Base-by-base conservation (phyloP, 2,888 invertebrate genomes). In the Clunio marinus region DNA sequence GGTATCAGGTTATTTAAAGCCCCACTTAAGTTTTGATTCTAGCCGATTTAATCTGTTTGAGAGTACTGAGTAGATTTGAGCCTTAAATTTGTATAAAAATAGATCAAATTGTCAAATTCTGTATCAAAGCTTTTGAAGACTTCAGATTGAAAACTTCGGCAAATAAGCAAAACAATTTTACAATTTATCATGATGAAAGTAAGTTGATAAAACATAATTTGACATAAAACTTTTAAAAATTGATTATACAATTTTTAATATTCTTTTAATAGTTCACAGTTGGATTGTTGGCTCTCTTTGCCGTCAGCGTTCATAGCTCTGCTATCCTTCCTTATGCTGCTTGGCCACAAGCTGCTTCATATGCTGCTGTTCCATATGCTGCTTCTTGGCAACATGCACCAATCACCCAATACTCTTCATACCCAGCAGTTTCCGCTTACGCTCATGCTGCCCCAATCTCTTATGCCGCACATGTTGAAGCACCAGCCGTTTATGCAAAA, bases 231-330 rank as follows among this genome's bases (percentile, higher is more conserved):
- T 4, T 15, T n/a, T 5, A 17, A 51, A 51, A 51, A 17, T 51
- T 51, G 8, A 41, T 41, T 41, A n/a, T n/a, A n/a, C n/a, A n/a
- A n/a, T 3, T 41, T 51, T 22, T 8, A 51, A 51, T 55, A 10
- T 69, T 65, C 67, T 68, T 10, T 25, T 71, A 72, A 1, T 71
- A 75, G 75, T 75, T 75, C 74, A 73, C 71, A 66, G 65, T 72
- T 72, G 75, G 74, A 74, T 74, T 74, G 73, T 73, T 75, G 73
- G 74, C 74, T 72, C 74, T 73, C 32, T 68, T 72, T 51, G 70
- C 72, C 71, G 68, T 70, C 68, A 71, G 71, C 65, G 72, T 70
- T 24, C 70, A 72, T 70, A 71, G 72, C 58, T 70, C 71, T 13
- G 70, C 70, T n/a, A 70, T 72, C 37, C 70, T 71, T 62, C 63